Base-by-base conservation (phyloP, 2,113 vertebrate genomes). In the Antechinus flavipes region DNA sequence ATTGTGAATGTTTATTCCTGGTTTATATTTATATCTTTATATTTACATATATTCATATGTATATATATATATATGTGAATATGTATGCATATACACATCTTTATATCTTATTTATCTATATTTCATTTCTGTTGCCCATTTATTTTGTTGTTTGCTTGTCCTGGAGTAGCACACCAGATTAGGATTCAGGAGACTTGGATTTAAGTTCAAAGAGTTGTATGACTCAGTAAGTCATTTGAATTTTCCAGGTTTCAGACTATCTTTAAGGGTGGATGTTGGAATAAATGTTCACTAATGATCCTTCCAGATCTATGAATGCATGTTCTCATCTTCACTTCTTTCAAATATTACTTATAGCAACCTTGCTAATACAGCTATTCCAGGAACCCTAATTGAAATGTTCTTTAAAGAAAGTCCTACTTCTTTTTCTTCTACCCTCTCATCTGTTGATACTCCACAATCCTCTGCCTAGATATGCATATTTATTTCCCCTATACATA, bases 51-150 rank as follows among this genome's bases (percentile, higher is more conserved):
- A 52, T 52, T 10, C 9, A 10, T 9, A 10, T 52, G 49, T 49
- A 49, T 49, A 5, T 49, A 49, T 49, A 5, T 49, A 49, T 49
- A 49, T 49, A 49, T 49, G 49, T 49, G 49, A 49, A 52, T 52
- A 52, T 52, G 8, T 52, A 11, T 6, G 10, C 10, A 52, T 52
- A 52, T 52, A 52, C 50, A 52, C 50, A 52, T 52, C 50, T 52
- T 52, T 52, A 52, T 52, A 52, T 52, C 50, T 90, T 10, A 35
- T 92, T 93, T 93, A 16, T 54, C n/a, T 94, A 8, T 7, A 90
- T 91, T 46, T 50, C 22, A 0, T 58, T 92, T 93, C 92, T 96
- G 22, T 93, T 97, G 92, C 84, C 54, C 94, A 92, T 96, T 54
- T 94, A 93, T 52, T 91, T 92, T 30, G 76, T 24, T 52, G 35